phyloP scores from a whole-genome alignment of 2,888 invertebrate species.

The Hipparchia semele region DNA sequence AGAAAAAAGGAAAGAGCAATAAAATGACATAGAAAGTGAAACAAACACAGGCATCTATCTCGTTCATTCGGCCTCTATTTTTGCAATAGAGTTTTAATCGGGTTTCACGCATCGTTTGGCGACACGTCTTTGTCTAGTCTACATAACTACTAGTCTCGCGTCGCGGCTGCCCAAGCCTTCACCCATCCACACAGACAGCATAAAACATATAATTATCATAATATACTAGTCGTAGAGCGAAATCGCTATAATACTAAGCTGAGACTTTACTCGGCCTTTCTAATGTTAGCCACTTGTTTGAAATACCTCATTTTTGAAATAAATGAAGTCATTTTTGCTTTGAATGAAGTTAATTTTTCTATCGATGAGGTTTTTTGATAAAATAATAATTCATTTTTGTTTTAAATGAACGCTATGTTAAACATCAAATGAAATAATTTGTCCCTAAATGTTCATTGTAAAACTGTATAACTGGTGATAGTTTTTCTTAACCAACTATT shows the following conservation, averaged over 20 bases:
- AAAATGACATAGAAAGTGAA: no score
- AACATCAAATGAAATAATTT: no score
- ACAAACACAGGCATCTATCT: no score
- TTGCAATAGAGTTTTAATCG: no score
- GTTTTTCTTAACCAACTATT: slow-evolving; percentile 7
- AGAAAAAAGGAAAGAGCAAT: no score
- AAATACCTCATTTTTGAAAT: slow-evolving; percentile 14
- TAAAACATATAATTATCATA: slow-evolving; percentile 30
- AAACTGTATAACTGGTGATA: background rate
- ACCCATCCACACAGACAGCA: slow-evolving; percentile 31
- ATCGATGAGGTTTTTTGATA: background rate
- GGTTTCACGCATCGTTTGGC: background rate
- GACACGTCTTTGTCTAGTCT: background rate
- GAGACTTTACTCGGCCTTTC: slow-evolving; percentile 31
- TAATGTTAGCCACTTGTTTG: slow-evolving; percentile 33
- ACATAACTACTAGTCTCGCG: background rate
- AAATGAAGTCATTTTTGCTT: slow-evolving; percentile 22
- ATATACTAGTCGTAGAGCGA: slow-evolving; percentile 34
- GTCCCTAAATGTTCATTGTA: background rate
- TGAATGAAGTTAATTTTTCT: slow-evolving; percentile 12
- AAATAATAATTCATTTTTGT: background rate
- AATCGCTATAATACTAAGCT: slow-evolving; percentile 38
- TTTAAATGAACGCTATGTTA: background rate
- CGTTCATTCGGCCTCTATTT: no score
- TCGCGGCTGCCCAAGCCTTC: background rate